A percentile compares a stretch with the other conserved stretches of the same genome.
These are phyloP conservation scores for Drosophila phalerata DNA, from an alignment of 2,888 invertebrate genomes.

Conservation along the genomic window DNA sequence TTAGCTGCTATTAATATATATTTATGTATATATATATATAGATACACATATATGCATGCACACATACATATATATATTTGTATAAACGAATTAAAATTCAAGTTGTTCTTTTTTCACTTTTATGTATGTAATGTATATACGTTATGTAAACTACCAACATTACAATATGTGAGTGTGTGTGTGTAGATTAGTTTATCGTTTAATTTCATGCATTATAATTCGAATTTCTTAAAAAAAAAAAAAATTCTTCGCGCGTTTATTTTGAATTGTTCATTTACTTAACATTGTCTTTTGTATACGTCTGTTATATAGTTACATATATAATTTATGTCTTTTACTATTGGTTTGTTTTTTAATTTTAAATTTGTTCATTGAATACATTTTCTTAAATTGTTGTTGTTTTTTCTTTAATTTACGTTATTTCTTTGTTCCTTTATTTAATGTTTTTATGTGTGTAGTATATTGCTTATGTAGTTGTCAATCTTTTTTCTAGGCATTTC, in stretches of 20 bases:
- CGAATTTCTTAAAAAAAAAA: conserved; percentile 56
- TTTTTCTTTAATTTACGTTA: conserved; percentile 6
- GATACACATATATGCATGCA: conserved; percentile 48
- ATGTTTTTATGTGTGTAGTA: conserved; percentile 22
- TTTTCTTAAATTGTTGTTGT: conserved; percentile 38
- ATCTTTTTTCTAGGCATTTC: conserved; percentile 34
- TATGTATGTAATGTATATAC: conserved; percentile 23
- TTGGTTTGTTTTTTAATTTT: conserved; percentile 20
- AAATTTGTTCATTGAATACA: conserved; percentile 57
- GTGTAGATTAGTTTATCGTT: conserved; percentile 64
- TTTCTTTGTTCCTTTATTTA: conserved; percentile 49
- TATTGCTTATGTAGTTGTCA: conserved; percentile 62
- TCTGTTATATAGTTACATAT: conserved; percentile 61
- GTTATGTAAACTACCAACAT: conserved; percentile 59
- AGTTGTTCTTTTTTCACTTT: conserved; percentile 54
- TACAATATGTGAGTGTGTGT: conserved; percentile 48
- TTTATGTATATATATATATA: conserved; percentile 28
- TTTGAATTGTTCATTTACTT: conserved; percentile 36
- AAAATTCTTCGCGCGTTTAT: conserved; percentile 52
- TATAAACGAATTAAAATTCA: conserved; percentile 76
- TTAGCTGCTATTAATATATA: conserved; percentile 64
- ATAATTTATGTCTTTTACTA: conserved; percentile 37
- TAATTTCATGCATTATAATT: conserved; percentile 43
- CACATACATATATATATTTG: conserved; percentile 44
- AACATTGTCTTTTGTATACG: conserved; percentile 53